These are phyloP conservation scores for Romanogobio albipinnatus DNA, from an alignment of 2,113 vertebrate genomes.

Conservation along the genomic window DNA sequence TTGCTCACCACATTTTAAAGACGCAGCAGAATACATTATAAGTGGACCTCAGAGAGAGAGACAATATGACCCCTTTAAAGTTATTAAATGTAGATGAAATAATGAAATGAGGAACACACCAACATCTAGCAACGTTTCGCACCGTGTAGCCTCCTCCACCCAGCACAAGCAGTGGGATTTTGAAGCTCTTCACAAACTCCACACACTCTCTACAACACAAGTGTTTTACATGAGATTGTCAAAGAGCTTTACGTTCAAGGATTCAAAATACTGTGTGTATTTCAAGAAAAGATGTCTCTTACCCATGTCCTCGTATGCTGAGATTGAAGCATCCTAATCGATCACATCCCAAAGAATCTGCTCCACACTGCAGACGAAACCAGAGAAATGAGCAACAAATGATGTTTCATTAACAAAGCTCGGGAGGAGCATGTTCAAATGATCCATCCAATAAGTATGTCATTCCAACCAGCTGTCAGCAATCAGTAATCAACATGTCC, in stretches of 20 bases:
- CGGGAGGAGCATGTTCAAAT: no score
- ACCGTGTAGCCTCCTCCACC: slow-evolving; percentile 98
- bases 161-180: slow-evolving; percentile 93
- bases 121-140: slow-evolving; percentile 95
- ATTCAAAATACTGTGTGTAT: not conserved
- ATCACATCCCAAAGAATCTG: slow-evolving; percentile 96
- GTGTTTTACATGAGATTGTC: not conserved
- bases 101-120: slow-evolving; percentile 75
- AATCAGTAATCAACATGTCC: no score
- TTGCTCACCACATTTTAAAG: not conserved
- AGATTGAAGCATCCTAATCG: slow-evolving; percentile 97
- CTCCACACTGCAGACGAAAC: slow-evolving; percentile 84
- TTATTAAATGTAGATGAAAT: not conserved
- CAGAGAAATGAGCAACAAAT: not conserved
- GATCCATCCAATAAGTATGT: no score
- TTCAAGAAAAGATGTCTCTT: slow-evolving; percentile 47
- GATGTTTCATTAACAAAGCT: no score
- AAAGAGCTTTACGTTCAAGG: not conserved
- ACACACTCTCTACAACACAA: slow-evolving; percentile 86
- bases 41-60: not conserved
- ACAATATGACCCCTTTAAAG: not conserved
- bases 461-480: no score
- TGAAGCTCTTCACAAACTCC: slow-evolving; percentile 98
- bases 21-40: not conserved
- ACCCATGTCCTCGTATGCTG: slow-evolving; percentile 98